Evolutionary conservation across 2,113 vertebrate species (phyloP), one percentile per base, ranked within the genome.

Genomic region (Setophaga coronata): DNA sequence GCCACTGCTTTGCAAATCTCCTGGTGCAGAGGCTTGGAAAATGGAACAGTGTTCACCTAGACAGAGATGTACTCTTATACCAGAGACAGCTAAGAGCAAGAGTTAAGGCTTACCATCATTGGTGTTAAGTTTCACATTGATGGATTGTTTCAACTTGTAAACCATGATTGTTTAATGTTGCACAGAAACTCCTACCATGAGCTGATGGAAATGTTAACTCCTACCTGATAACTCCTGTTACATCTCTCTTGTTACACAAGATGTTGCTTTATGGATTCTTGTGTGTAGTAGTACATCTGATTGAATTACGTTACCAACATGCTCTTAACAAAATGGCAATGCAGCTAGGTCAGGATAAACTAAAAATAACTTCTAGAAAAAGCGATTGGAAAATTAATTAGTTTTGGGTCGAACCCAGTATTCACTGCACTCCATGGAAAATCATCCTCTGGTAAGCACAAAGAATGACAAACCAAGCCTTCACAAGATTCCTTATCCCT

Each of bases 301-400:
- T 53, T 88, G 74, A 92, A 76, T 97, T 93, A 83, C 38, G 19
- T 91, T 54, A 65, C 90, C 77, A 60, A 83, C 17, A 28, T 19
- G 42, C 80, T 94, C 60, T 95, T 95, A 87, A 90, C 60, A 36
- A 84, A 93, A 93, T 23, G 69, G 84, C 76, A 84, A 57, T 28
- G 42, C 81, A 93, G 93, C 86, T 93, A 81, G 91, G 91, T 91
- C 95, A 95, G 92, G 93, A 87, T 61, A 83, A 90, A 90, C 67
- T 92, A 95, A 96, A 97, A 96, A 97, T 97, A 95, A 48, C 71
- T 92, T 84, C 47, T 64, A 93, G 88, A 95, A 71, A 54, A 90
- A 85, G 86, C 38, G 76, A 76, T 67, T 54, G 91, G 78, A 88
- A 93, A 97, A 91, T 93, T 95, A 94, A 95, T 97, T 93, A 93